A percentile compares a stretch with the other conserved stretches of the same genome.
Evolutionary conservation across 2,888 invertebrate species (phyloP).

Genomic region (Euclidia mi): DNA sequence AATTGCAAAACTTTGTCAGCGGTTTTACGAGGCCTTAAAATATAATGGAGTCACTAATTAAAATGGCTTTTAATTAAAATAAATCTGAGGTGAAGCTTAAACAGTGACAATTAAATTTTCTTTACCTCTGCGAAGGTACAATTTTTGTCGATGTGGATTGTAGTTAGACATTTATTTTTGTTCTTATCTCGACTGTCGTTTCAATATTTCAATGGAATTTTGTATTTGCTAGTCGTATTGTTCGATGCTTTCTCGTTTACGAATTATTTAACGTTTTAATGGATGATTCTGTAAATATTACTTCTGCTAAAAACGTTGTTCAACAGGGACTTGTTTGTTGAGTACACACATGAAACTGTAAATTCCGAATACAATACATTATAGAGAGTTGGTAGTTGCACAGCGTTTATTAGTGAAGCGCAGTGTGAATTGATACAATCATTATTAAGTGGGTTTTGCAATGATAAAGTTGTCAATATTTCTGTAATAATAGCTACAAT

Average conservation of each 20-base stretch:
- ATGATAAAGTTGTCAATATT: too few relatives aligned
- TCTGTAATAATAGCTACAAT: too few relatives aligned
- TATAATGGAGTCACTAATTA: constrained; percentile 33
- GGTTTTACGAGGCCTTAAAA: constrained; percentile 30
- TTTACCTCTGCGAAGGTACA: constrained; percentile 38
- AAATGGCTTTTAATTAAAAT: constrained; percentile 51
- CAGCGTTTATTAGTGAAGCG: too few relatives aligned
- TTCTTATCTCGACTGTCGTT: constrained; percentile 55
- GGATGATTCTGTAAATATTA: constrained; percentile 37
- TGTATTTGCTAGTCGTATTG: constrained; percentile 23
- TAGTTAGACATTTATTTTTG: constrained; percentile 64
- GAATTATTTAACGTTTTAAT: constrained; percentile 44
- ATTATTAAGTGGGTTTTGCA: too few relatives aligned
- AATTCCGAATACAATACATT: too few relatives aligned
- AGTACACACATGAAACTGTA: too few relatives aligned
- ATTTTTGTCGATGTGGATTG: constrained; percentile 59
- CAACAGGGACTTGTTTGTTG: too few relatives aligned
- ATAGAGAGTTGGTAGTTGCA: too few relatives aligned
- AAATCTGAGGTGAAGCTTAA: constrained; percentile 63
- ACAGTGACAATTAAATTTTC: constrained; percentile 49
- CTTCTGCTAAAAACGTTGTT: too few relatives aligned
- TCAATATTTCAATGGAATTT: constrained; percentile 44
- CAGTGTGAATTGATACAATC: too few relatives aligned
- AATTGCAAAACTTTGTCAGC: constrained; percentile 12
- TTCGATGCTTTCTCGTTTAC: constrained; percentile 56